These are phyloP conservation scores for Hanleya hanleyi DNA, from an alignment of 2,888 invertebrate genomes.

Conservation along the genomic window DNA sequence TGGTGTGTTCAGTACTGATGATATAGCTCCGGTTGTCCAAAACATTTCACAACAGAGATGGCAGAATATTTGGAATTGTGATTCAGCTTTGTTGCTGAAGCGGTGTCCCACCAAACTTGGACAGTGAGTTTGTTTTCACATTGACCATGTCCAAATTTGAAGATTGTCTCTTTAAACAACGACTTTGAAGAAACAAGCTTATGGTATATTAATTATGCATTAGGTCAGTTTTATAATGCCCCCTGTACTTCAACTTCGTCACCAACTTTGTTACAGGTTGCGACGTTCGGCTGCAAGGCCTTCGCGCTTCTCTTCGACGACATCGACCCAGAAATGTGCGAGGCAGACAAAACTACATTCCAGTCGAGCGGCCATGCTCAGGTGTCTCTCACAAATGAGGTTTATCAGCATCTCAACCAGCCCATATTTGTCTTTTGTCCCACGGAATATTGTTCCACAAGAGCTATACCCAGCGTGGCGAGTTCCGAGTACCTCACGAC, in stretches of 20 bases:
- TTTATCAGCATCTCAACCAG: conserved; percentile 91
- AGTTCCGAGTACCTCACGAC: conserved; percentile 96
- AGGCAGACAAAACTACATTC: conserved; percentile 96
- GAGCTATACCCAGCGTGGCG: conserved; percentile 92
- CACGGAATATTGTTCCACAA: conserved; percentile 96
- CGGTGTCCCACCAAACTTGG: too few species aligned
- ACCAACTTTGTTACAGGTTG: conserved; percentile 77
- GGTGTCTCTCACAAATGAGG: conserved; percentile 95
- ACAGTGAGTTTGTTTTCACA: too few species aligned
- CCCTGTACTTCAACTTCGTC: not conserved
- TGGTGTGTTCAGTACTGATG: too few species aligned
- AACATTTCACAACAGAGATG: too few species aligned
- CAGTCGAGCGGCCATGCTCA: conserved; percentile 99
- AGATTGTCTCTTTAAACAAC: too few species aligned
- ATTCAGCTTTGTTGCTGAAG: too few species aligned
- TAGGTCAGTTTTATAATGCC: too few species aligned
- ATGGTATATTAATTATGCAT: too few species aligned
- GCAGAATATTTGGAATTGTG: too few species aligned
- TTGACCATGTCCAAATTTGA: too few species aligned
- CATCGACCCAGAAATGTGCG: conserved; percentile 97
- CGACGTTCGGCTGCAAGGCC: conserved; percentile 92
- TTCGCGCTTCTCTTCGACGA: conserved; percentile 98
- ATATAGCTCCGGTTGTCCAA: too few species aligned
- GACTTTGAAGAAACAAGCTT: too few species aligned
- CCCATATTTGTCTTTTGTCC: conserved; percentile 93